phyloP scores from a whole-genome alignment of 92 coral and sea anemone species.

The Porites evermanni region DNA sequence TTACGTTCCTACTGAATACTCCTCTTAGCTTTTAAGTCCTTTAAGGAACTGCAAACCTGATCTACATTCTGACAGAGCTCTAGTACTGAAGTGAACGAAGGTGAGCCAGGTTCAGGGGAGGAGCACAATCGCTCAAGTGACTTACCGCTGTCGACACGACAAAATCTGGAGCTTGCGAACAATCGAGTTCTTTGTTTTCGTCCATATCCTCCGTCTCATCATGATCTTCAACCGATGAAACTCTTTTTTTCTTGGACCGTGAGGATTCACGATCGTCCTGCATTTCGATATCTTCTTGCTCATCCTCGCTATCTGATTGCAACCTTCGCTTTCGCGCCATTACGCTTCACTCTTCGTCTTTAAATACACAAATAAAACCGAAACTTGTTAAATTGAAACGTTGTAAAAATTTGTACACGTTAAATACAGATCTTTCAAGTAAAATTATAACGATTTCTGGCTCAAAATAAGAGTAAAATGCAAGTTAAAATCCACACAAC shows the following conservation, averaged over 20 bases:
- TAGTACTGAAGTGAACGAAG: background rate
- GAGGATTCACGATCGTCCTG: constrained; percentile 36
- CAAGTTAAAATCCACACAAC: background rate
- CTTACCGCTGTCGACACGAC: constrained; percentile 39
- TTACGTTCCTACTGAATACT: no score
- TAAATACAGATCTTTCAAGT: constrained; percentile 16
- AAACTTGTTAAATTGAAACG: background rate
- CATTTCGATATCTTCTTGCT: constrained; percentile 17
- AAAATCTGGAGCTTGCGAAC: constrained; percentile 61
- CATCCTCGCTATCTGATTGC: constrained; percentile 54
- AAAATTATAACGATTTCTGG: constrained; percentile 18
- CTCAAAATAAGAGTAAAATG: constrained; percentile 17
- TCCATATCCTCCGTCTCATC: constrained; percentile 34
- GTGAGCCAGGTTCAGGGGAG: background rate
- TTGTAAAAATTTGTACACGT: constrained; percentile 14
- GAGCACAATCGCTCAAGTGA: background rate
- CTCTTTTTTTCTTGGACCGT: constrained; percentile 56
- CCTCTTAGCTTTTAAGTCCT: no score
- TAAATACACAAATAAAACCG: constrained; percentile 16
- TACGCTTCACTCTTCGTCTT: background rate
- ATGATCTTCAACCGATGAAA: constrained; percentile 28
- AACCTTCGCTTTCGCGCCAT: constrained; percentile 44
- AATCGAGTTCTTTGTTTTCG: constrained; percentile 40
- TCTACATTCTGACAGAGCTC: no score
- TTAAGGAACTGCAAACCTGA: no score